Base-by-base conservation (phyloP, 1,140 invertebrate genomes). In the Lethocerus indicus region DNA sequence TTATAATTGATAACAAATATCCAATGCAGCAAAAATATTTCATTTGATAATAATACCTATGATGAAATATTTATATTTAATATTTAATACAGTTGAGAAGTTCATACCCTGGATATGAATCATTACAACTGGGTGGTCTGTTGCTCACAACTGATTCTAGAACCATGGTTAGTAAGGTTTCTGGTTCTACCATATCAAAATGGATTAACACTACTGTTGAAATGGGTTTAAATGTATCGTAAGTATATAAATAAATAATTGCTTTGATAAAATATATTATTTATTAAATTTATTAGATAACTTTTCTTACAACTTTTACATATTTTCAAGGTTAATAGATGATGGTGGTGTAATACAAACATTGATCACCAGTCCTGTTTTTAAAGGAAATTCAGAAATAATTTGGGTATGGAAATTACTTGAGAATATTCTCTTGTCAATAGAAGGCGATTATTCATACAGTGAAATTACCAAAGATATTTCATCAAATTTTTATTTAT, bases 51-150 rank as follows among this genome's bases (percentile, higher is more conserved):
- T 9, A 32, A 32, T 32, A n/a, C n/a, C 9, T 32, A 9, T 9
- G 7, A 32, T 9, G 29, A 32, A 32, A 32, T 9, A 32, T 9
- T 32, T 32, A 9, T 32, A n/a, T 32, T 9, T n/a, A 32, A 32
- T 20, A 25, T 16, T 2, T 20, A 36, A 42, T 42, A 23, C 56
- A 74, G 70, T 59, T 71, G 26, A 65, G 68, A 43, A 65, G 68
- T 4, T 67, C 69, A 0, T 60, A 66, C 51, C 57, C 62, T 27
- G 61, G 63, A 28, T 62, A 63, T 51, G 66, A 67, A 46, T 65
- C 39, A 24, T 37, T 57, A 16, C 27, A 28, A 25, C 16, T 53
- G 14, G 45, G 37, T 48, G 48, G 50, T 3, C 43, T 35, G 12
- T 13, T 57, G 20, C 26, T 55, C n/a, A 47, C 29, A 9, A 20